Conservation (phyloP, 2,888 invertebrate genomes). For the Ormyrus nitidulus region DNA sequence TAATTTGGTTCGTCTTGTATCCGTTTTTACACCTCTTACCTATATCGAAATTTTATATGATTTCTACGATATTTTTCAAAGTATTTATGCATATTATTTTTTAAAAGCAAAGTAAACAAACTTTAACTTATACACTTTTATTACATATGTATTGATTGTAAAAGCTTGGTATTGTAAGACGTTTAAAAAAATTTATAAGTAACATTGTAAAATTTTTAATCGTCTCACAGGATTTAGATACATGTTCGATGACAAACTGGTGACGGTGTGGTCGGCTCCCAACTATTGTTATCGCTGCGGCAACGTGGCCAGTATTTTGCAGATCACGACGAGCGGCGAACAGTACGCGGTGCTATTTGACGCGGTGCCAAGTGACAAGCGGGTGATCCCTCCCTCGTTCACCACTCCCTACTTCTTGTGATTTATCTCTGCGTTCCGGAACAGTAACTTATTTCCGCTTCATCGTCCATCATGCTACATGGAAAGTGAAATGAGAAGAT, state of each 20-base stretch:
- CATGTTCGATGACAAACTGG: conserved; percentile 97
- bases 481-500: conserved; percentile 33
- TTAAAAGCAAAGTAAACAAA: too few relatives aligned
- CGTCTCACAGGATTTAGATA: conserved; percentile 89
- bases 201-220: conserved; percentile 16
- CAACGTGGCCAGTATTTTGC: conserved; percentile 97
- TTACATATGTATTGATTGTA: too few relatives aligned
- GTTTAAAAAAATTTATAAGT: background rate
- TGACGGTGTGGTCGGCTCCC: conserved; percentile 99
- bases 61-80: too few relatives aligned
- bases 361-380: conserved; percentile 95
- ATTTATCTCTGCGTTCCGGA: conserved; percentile 61
- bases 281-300: conserved; percentile 99
- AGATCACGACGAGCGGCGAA: conserved; percentile 88
- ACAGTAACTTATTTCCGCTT: conserved; percentile 11
- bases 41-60: too few relatives aligned
- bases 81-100: too few relatives aligned
- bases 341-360: conserved; percentile 91
- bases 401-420: conserved; percentile 98
- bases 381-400: conserved; percentile 94
- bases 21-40: too few relatives aligned
- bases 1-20: too few relatives aligned
- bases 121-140: too few relatives aligned
- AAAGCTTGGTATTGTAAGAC: too few relatives aligned
- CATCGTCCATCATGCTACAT: conserved; percentile 35